phyloP scores from a whole-genome alignment of 2,797 vertebrate species.

The Xenops minutus region DNA sequence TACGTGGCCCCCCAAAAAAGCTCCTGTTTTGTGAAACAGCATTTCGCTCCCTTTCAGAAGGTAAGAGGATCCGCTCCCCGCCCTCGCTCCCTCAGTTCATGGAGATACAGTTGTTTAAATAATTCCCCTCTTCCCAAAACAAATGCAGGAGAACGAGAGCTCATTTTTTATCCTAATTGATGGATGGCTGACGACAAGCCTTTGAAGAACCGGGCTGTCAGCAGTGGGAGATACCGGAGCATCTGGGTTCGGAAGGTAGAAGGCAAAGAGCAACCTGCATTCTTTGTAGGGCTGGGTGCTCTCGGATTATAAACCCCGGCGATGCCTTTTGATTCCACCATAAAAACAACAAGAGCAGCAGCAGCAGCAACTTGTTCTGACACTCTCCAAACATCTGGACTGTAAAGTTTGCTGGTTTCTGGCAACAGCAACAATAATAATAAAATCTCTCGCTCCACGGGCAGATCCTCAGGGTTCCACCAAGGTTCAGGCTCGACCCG shows the following conservation, averaged over 20 bases:
- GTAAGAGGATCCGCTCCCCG: background rate
- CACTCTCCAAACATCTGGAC: slow-evolving; percentile 15
- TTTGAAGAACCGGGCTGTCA: slow-evolving; percentile 25
- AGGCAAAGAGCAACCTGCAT: background rate
- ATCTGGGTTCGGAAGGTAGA: slow-evolving; percentile 14
- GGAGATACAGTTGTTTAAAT: slow-evolving; percentile 51
- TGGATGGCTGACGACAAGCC: background rate
- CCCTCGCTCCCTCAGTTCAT: background rate
- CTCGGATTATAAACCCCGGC: background rate
- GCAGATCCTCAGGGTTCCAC: background rate
- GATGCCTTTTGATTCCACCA: background rate
- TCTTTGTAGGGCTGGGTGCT: background rate
- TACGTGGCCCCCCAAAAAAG: background rate
- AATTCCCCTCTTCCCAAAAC: slow-evolving; percentile 39
- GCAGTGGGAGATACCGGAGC: background rate
- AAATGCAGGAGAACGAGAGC: background rate
- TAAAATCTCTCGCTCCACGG: background rate
- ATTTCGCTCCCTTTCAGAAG: background rate
- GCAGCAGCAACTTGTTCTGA: background rate
- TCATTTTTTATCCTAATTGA: slow-evolving; percentile 41
- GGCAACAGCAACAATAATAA: background rate
- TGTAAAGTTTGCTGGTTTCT: slow-evolving; percentile 7
- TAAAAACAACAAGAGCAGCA: background rate
- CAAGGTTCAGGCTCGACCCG: background rate
- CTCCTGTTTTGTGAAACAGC: background rate